Percentiles rank a stretch among this genome's conserved stretches.
These are phyloP conservation scores for Petrocephalus zakoni DNA, from an alignment of 2,113 vertebrate genomes.

Conservation along the genomic window DNA sequence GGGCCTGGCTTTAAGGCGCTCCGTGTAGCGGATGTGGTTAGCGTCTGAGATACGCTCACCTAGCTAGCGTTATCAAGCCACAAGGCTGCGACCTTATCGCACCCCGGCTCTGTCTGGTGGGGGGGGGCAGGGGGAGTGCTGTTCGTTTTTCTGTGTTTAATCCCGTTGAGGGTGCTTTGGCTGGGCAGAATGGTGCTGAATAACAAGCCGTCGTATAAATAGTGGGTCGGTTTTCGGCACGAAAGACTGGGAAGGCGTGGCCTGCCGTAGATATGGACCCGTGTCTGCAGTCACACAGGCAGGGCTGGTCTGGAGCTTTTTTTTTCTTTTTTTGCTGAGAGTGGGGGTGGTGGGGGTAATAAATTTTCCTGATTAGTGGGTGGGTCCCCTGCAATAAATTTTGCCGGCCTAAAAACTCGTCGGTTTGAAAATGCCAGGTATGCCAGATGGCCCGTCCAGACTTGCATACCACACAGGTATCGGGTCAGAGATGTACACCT, in stretches of 20 bases:
- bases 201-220: too few species aligned
- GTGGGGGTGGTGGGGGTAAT: neutral
- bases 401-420: neutral
- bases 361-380: neutral
- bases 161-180: neutral
- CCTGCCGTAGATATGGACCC: neutral
- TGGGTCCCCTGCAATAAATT: neutral
- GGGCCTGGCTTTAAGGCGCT: neutral
- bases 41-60: neutral
- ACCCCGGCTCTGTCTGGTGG: too few species aligned
- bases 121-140: neutral
- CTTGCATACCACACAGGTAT: neutral
- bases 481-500: neutral
- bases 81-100: neutral
- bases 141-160: neutral
- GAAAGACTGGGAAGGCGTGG: neutral
- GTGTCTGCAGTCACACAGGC: neutral
- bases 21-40: neutral
- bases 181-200: neutral
- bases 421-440: neutral
- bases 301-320: neutral
- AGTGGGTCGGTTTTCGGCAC: neutral
- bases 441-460: neutral
- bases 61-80: neutral
- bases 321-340: neutral